Percentiles rank a stretch among this genome's conserved stretches.
These are phyloP conservation scores for Habrosyne pyritoides DNA, from an alignment of 2,888 invertebrate species.

Conservation along the genomic window DNA sequence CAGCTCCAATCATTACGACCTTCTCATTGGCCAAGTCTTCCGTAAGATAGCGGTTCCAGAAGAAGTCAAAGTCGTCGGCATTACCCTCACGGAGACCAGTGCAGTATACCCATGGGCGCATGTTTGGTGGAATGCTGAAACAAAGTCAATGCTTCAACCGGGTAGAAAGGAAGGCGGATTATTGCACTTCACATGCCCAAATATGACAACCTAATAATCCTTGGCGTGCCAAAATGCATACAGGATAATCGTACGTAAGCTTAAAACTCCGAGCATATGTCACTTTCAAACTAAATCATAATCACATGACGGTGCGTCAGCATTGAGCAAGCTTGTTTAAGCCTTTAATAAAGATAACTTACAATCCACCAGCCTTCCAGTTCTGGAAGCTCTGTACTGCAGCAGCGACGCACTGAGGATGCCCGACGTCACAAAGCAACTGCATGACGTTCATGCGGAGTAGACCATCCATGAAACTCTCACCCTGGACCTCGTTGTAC, in stretches of 20 bases:
- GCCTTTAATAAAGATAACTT: constrained; percentile 33
- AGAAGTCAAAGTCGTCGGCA: constrained; percentile 85
- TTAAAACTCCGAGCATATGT: no score
- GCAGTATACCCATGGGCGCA: constrained; percentile 90
- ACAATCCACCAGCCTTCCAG: constrained; percentile 63
- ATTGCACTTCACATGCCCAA: no score
- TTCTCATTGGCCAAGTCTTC: constrained; percentile 87
- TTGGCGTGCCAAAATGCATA: no score
- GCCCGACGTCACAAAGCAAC: constrained; percentile 81
- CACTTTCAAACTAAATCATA: no score
- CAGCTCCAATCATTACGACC: constrained; percentile 84
- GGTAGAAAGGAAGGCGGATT: no score
- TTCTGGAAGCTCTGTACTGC: constrained; percentile 59
- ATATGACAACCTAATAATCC: no score
- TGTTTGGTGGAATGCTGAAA: constrained; percentile 62
- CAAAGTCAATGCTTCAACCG: no score
- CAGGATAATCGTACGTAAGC: no score
- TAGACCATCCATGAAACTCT: constrained; percentile 78
- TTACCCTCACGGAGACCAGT: constrained; percentile 86
- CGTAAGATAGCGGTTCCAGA: constrained; percentile 84
- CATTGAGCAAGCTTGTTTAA: no score
- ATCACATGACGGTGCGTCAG: no score
- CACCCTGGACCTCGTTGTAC: constrained; percentile 66
- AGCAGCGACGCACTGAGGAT: constrained; percentile 64
- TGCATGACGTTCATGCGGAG: constrained; percentile 80